Percentiles rank a stretch among this genome's conserved stretches.
Evolutionary conservation across 2,888 invertebrate species (phyloP).

Genomic region (Atherix ibis): DNA sequence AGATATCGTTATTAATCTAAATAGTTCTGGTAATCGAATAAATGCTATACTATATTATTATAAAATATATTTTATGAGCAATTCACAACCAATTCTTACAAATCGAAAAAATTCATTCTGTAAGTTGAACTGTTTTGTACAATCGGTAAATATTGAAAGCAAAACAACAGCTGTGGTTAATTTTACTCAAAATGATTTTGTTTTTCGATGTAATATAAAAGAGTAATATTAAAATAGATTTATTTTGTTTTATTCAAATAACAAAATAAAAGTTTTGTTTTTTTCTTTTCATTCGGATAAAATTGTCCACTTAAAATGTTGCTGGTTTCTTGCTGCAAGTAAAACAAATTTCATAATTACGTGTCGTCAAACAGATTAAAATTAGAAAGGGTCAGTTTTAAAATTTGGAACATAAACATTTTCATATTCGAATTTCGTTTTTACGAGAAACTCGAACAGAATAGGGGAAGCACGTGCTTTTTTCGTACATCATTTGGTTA

Average conservation of each 20-base stretch:
- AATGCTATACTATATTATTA: constrained; percentile 12
- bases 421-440: too few relatives aligned
- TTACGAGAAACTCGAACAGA: too few relatives aligned
- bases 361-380: too few relatives aligned
- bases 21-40: constrained; percentile 4
- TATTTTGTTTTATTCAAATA: neutral
- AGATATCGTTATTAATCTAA: constrained; percentile 8
- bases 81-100: constrained; percentile 8
- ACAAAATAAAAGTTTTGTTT: neutral
- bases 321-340: too few relatives aligned
- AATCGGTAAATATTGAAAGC: constrained; percentile 5
- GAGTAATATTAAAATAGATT: too few relatives aligned
- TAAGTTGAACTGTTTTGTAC: constrained; percentile 10
- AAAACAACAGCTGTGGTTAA: constrained; percentile 7
- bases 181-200: constrained; percentile 10
- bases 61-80: constrained; percentile 9
- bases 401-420: too few relatives aligned
- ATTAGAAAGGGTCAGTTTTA: too few relatives aligned
- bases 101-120: constrained; percentile 10
- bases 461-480: too few relatives aligned
- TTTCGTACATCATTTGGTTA: too few relatives aligned
- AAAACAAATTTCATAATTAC: too few relatives aligned
- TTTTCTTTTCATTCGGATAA: too few relatives aligned
- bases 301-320: too few relatives aligned
- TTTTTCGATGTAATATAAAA: constrained; percentile 8